Percentiles rank a stretch among this genome's conserved stretches.
phyloP scores from a whole-genome alignment of 2,113 vertebrate genomes.

The Hymenochirus boettgeri region DNA sequence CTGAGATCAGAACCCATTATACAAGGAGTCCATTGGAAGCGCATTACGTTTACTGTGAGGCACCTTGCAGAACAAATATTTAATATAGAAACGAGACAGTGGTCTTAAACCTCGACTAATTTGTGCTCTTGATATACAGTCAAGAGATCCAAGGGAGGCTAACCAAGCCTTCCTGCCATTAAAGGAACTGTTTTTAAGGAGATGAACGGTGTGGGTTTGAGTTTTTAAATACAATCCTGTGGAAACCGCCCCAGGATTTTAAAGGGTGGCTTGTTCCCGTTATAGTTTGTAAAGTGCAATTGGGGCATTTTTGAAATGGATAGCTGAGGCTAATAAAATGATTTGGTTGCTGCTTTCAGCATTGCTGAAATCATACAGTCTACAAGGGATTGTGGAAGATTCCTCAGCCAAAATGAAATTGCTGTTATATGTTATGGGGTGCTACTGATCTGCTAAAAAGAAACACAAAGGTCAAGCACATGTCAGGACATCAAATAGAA shows the following conservation, averaged over 20 bases:
- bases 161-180: conserved; percentile 8
- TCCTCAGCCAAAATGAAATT: too few relatives aligned
- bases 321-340: too few relatives aligned
- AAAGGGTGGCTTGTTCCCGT: not conserved
- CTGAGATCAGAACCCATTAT: conserved; percentile 57
- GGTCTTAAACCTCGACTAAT: conserved; percentile 32
- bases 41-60: conserved; percentile 44
- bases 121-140: conserved; percentile 39
- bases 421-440: too few relatives aligned
- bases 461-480: too few relatives aligned
- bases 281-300: not conserved
- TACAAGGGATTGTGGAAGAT: too few relatives aligned
- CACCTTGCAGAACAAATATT: conserved; percentile 54
- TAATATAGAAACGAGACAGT: conserved; percentile 50
- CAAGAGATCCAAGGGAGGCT: conserved; percentile 43
- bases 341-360: too few relatives aligned
- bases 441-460: too few relatives aligned
- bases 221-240: not conserved
- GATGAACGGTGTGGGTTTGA: conserved; percentile 28
- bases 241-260: not conserved
- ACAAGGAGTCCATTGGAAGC: conserved; percentile 40
- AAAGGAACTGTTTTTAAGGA: conserved; percentile 26
- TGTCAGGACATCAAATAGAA: too few relatives aligned
- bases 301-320: too few relatives aligned
- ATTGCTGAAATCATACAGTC: too few relatives aligned